phyloP scores from a whole-genome alignment of 2,888 invertebrate species.

The Polydesmus complanatus region DNA sequence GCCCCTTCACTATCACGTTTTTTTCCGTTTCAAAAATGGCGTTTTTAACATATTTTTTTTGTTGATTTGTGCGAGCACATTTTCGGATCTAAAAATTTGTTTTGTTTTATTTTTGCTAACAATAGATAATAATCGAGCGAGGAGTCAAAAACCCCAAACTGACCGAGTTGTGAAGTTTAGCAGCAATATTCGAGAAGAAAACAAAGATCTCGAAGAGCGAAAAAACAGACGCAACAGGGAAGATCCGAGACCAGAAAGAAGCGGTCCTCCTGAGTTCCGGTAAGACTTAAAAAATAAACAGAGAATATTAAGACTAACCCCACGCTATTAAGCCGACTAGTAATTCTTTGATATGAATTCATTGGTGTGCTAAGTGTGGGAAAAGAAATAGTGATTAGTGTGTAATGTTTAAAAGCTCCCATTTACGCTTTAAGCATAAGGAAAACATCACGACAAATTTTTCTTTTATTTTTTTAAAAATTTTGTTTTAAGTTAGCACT shows the following conservation, averaged over 20 bases:
- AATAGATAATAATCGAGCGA: constrained; percentile 19
- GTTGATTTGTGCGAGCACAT: no score
- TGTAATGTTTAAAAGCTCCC: background rate
- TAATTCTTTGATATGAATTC: background rate
- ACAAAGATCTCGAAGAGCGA: constrained; percentile 22
- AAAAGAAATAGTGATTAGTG: constrained; percentile 12
- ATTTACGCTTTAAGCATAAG: background rate
- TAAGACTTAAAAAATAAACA: constrained; percentile 6
- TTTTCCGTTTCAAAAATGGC: no score
- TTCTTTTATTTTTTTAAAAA: background rate
- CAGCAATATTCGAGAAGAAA: constrained; percentile 18
- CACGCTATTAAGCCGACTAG: constrained; percentile 17
- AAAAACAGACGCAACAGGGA: constrained; percentile 46
- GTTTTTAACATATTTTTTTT: no score
- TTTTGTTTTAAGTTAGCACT: background rate
- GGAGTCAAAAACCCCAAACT: constrained; percentile 9
- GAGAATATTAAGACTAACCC: no score
- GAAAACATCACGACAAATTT: background rate
- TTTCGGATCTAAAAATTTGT: no score
- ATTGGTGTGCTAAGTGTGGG: constrained; percentile 18
- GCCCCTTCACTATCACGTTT: no score
- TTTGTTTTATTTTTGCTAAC: constrained; percentile 1
- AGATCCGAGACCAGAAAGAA: constrained; percentile 34
- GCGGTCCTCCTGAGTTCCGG: constrained; percentile 12
- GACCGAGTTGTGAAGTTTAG: constrained; percentile 16